Percentiles rank a stretch among this genome's conserved stretches.
Conservation (phyloP, 35 echinoderm and acorn worm species). For the Heliocidaris tuberculata region DNA sequence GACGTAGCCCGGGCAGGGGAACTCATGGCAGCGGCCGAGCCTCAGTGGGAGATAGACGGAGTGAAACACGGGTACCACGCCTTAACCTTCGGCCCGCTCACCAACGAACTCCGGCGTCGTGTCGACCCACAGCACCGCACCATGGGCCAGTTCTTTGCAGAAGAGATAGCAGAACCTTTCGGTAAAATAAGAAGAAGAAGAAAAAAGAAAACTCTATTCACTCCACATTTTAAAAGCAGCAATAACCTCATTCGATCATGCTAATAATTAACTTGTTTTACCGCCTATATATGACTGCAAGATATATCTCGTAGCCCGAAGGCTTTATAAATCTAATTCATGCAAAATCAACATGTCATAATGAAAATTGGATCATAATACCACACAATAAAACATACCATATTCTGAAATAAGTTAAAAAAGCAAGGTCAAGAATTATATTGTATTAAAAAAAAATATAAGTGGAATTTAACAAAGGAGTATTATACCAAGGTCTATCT, state of each 20-base stretch:
- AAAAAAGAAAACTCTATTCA: neutral
- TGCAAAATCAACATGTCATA: neutral
- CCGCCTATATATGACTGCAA: no score
- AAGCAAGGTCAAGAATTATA: no score
- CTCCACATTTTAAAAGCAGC: neutral
- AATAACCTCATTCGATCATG: neutral
- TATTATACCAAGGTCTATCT: no score
- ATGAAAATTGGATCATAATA: no score
- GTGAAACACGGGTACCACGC: constrained; percentile 60
- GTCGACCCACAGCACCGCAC: constrained; percentile 64
- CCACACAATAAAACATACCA: no score
- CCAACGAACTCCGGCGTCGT: constrained; percentile 54
- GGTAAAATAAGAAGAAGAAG: constrained; percentile 28
- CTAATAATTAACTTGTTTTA: no score
- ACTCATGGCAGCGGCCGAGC: constrained; percentile 48
- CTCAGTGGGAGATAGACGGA: constrained; percentile 72
- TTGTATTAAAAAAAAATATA: no score
- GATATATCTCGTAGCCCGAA: no score
- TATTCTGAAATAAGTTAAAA: no score
- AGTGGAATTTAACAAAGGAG: no score
- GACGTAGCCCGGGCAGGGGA: constrained; percentile 25
- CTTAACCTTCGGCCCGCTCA: constrained; percentile 48
- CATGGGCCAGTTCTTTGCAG: constrained; percentile 65
- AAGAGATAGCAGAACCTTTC: constrained; percentile 69
- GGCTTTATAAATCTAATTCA: no score